Conservation (phyloP, 1,140 invertebrate genomes). For the Nixonia krombeini region DNA sequence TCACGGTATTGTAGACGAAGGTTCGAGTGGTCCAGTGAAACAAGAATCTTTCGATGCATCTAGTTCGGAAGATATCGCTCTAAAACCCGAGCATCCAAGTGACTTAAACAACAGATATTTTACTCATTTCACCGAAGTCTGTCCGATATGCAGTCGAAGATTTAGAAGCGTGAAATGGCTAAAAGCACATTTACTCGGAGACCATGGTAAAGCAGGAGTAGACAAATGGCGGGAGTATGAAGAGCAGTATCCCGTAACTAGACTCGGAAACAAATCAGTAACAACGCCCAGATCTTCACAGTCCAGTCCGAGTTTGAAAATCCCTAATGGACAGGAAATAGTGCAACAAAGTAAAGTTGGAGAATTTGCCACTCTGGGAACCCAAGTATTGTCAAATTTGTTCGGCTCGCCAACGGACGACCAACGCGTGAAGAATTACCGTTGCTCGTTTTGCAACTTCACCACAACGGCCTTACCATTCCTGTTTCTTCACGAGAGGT, state of each 20-base stretch:
- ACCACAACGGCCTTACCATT: slow-evolving; percentile 90
- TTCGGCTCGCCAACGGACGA: slow-evolving; percentile 73
- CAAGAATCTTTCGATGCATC: slow-evolving; percentile 54
- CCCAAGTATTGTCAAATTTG: slow-evolving; percentile 74
- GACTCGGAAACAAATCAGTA: slow-evolving; percentile 38
- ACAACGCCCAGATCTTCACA: slow-evolving; percentile 49
- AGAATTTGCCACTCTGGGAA: slow-evolving; percentile 66
- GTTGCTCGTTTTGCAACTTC: slow-evolving; percentile 90
- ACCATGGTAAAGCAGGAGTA: slow-evolving; percentile 83
- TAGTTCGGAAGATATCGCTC: slow-evolving; percentile 68
- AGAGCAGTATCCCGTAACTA: slow-evolving; percentile 66
- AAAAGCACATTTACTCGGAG: slow-evolving; percentile 88
- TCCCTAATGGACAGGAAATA: slow-evolving; percentile 74
- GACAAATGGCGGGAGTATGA: slow-evolving; percentile 82
- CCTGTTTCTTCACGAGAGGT: slow-evolving; percentile 91
- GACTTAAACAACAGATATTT: slow-evolving; percentile 78
- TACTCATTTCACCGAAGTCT: slow-evolving; percentile 83
- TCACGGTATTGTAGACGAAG: slow-evolving; percentile 91
- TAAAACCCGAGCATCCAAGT: slow-evolving; percentile 72
- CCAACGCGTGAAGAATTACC: slow-evolving; percentile 80
- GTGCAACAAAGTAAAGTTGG: slow-evolving; percentile 49
- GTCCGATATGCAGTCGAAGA: slow-evolving; percentile 87
- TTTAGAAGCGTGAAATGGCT: slow-evolving; percentile 93
- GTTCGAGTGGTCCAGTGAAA: slow-evolving; percentile 57
- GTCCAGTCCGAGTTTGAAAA: slow-evolving; percentile 74